These are phyloP conservation scores for Dusona sp. DNA, from an alignment of 2,888 invertebrate species.

Conservation along the genomic window DNA sequence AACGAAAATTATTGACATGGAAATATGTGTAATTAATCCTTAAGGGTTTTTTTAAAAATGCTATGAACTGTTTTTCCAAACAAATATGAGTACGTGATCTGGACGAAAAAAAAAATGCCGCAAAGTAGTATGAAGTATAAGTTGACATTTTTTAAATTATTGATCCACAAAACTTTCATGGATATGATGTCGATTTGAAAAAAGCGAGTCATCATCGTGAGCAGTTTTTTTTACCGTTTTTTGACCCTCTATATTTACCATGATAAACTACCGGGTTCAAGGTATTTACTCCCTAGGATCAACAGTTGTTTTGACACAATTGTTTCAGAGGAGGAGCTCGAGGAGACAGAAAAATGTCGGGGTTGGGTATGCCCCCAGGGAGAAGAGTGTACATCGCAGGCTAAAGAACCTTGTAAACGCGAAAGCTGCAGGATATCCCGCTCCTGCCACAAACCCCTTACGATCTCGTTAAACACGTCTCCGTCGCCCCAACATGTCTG, in stretches of 20 bases:
- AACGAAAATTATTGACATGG: no score
- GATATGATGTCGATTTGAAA: background rate
- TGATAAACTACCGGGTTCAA: background rate
- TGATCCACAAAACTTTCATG: background rate
- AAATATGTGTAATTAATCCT: no score
- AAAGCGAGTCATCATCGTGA: background rate
- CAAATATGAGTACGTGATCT: no score
- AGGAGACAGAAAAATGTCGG: conserved; percentile 72
- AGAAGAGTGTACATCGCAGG: conserved; percentile 72
- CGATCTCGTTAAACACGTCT: conserved; percentile 13
- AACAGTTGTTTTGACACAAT: conserved; percentile 41
- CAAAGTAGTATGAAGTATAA: background rate
- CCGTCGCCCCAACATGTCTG: conserved; percentile 36
- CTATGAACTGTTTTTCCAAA: no score
- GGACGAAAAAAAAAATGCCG: no score
- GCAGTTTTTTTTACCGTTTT: background rate
- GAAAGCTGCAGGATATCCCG: conserved; percentile 73
- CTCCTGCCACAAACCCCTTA: conserved; percentile 70
- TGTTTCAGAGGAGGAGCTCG: conserved; percentile 71
- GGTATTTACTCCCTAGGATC: background rate
- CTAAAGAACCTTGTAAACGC: conserved; percentile 69
- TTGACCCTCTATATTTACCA: background rate
- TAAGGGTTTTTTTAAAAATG: no score
- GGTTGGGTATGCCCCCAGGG: conserved; percentile 80
- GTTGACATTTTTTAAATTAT: background rate